Percentiles rank a stretch among this genome's conserved stretches.
Conservation (phyloP, 2,888 invertebrate genomes). For the Tenthredo amoena region DNA sequence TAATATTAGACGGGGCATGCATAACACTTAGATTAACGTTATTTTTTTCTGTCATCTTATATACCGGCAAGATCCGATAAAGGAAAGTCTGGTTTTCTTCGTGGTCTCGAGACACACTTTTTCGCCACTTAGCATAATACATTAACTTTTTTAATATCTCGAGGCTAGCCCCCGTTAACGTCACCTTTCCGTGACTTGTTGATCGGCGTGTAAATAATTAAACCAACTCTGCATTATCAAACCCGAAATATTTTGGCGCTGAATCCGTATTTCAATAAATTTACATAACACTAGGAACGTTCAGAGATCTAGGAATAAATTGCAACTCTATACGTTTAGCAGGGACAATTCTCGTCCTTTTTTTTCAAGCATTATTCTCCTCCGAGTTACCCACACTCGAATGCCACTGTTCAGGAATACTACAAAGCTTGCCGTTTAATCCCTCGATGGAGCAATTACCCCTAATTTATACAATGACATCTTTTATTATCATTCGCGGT, state of each 20-base stretch:
- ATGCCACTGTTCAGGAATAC: background rate
- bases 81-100: background rate
- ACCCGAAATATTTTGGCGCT: background rate
- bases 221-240: background rate
- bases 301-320: background rate
- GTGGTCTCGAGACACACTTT: background rate
- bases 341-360: background rate
- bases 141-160: background rate
- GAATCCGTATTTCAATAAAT: background rate
- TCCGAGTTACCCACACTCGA: background rate
- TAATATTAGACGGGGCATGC: background rate
- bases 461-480: constrained; percentile 9
- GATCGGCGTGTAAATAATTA: constrained; percentile 21
- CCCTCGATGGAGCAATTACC: constrained; percentile 12
- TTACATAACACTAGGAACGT: background rate
- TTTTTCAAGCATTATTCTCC: background rate
- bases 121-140: constrained; percentile 21
- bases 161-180: background rate
- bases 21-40: background rate
- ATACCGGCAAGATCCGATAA: background rate
- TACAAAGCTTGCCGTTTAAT: background rate
- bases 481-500: constrained; percentile 22
- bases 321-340: background rate
- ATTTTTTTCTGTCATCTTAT: background rate
- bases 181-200: constrained; percentile 12